phyloP scores from a whole-genome alignment of 2,113 vertebrate genomes.

The Pterophyllum scalare region DNA sequence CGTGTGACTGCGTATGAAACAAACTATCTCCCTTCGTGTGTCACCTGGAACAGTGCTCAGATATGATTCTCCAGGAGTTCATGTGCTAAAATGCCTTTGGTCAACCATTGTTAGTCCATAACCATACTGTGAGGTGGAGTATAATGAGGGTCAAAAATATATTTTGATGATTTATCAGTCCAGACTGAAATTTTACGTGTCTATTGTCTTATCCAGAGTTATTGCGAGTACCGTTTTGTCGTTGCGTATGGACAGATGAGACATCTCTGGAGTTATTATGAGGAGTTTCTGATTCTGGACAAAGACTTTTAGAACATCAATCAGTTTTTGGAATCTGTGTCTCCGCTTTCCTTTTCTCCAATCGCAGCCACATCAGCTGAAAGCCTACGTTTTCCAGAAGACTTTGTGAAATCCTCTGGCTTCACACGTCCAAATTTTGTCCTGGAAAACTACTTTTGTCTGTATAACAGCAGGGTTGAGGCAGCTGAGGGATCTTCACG shows the following conservation, averaged over 20 bases:
- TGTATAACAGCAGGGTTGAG: background rate
- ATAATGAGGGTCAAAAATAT: too few species aligned
- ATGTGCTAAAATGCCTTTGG: background rate
- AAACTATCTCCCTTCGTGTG: background rate
- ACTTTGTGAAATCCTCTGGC: background rate
- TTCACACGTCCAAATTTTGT: background rate
- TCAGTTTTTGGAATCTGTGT: background rate
- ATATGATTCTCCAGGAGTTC: too few species aligned
- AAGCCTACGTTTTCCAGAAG: background rate
- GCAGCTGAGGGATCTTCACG: background rate
- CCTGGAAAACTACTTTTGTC: conserved; percentile 5
- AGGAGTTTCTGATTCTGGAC: conserved; percentile 6
- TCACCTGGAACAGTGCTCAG: background rate
- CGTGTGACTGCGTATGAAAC: background rate
- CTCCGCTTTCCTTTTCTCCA: background rate
- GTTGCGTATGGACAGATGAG: background rate
- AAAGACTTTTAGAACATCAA: background rate
- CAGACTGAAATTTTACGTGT: background rate
- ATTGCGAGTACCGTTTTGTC: background rate
- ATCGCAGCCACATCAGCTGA: background rate
- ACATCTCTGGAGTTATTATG: background rate
- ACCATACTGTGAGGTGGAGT: too few species aligned
- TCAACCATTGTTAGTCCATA: too few species aligned
- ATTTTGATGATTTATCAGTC: background rate
- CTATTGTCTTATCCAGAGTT: background rate